Conservation (phyloP, 2,797 vertebrate genomes). For the Chrysolophus pictus region DNA sequence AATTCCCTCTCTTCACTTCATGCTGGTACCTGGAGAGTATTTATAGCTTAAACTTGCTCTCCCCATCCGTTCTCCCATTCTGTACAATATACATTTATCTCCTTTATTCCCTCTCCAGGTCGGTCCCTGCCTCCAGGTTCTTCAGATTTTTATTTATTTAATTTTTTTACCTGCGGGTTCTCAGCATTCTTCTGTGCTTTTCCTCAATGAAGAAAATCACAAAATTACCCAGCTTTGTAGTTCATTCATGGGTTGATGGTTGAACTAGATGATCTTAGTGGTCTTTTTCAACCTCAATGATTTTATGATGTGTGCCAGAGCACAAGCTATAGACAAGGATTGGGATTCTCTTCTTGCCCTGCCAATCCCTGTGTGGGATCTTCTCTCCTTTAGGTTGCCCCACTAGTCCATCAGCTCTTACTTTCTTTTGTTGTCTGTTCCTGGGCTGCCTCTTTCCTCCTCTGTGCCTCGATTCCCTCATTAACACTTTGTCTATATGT, state of each 20-base stretch:
- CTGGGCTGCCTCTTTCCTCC: background rate
- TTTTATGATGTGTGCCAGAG: background rate
- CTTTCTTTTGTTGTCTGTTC: background rate
- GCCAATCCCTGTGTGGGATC: background rate
- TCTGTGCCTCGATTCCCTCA: background rate
- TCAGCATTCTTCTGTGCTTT: background rate
- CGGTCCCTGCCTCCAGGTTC: background rate
- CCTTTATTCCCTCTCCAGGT: background rate
- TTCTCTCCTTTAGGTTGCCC: background rate
- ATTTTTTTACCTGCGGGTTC: background rate
- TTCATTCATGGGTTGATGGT: background rate
- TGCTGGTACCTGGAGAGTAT: slow-evolving; percentile 13
- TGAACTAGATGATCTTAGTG: too few species aligned
- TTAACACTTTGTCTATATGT: background rate
- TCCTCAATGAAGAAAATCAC: background rate
- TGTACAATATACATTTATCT: background rate
- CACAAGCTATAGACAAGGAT: background rate
- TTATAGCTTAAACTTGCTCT: slow-evolving; percentile 7
- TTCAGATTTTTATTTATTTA: background rate
- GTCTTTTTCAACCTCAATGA: too few species aligned
- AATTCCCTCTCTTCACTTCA: slow-evolving; percentile 24
- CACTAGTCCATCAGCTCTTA: too few species aligned
- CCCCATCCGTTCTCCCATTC: background rate
- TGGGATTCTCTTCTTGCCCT: background rate
- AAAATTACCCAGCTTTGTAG: background rate